phyloP scores from a whole-genome alignment of 2,797 vertebrate species.

The Eutrigla gurnardus region DNA sequence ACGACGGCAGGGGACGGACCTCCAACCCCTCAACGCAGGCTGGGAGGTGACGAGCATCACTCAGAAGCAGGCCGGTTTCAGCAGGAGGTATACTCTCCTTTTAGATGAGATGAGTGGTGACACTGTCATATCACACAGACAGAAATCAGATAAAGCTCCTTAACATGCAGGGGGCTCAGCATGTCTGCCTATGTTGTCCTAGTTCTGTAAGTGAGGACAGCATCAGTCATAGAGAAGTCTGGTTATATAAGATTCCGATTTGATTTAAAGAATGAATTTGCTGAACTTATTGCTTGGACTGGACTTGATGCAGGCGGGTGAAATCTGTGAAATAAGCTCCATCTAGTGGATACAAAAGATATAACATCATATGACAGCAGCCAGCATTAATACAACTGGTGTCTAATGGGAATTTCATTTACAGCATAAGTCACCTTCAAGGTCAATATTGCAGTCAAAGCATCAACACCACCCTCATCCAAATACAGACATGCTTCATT shows the following conservation, averaged over 20 bases:
- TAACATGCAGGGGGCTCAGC: background rate
- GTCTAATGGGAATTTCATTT: background rate
- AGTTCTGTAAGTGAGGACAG: conserved; percentile 12
- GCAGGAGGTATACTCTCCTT: conserved; percentile 23
- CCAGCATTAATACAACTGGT: background rate
- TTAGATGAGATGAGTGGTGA: conserved; percentile 51
- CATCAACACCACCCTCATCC: background rate
- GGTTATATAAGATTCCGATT: background rate
- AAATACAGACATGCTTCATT: background rate
- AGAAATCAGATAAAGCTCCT: conserved; percentile 18
- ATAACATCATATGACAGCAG: background rate
- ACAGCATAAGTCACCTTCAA: background rate
- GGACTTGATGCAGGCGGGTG: background rate
- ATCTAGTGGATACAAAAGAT: conserved; percentile 56
- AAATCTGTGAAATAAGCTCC: conserved; percentile 47
- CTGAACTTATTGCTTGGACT: background rate
- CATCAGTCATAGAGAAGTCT: background rate
- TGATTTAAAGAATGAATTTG: background rate
- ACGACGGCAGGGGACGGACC: conserved; percentile 29
- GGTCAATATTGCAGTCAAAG: background rate
- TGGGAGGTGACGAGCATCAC: conserved; percentile 40
- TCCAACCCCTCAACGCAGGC: conserved; percentile 13
- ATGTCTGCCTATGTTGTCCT: background rate
- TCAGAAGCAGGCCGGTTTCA: conserved; percentile 49
- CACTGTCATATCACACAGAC: conserved; percentile 55